Conservation (phyloP, 2,797 vertebrate species). For the Acanthurus leucopareius region DNA sequence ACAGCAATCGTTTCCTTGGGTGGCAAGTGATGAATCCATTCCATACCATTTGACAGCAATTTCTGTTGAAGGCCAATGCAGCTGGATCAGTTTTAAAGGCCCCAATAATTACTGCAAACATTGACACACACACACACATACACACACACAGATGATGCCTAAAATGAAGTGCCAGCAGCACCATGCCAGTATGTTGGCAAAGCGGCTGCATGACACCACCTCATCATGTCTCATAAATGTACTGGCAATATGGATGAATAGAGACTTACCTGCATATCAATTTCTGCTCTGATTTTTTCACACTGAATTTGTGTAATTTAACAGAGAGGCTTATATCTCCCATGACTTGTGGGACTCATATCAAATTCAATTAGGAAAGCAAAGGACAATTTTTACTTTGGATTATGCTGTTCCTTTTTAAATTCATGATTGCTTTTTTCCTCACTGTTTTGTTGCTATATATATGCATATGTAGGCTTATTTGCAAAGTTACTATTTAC, state of each 20-base stretch:
- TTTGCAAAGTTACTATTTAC: no score
- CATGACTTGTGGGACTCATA: background rate
- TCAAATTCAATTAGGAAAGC: no score
- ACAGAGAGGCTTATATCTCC: slow-evolving; percentile 15
- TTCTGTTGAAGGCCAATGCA: slow-evolving; percentile 27
- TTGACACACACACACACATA: background rate
- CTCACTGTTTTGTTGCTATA: no score
- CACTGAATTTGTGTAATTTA: background rate
- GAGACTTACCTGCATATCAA: slow-evolving; percentile 32
- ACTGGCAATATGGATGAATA: slow-evolving; percentile 36
- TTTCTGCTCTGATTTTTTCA: slow-evolving; percentile 4
- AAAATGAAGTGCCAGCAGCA: slow-evolving; percentile 18
- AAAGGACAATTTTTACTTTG: no score
- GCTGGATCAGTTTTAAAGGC: slow-evolving; percentile 37
- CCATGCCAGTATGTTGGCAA: slow-evolving; percentile 11
- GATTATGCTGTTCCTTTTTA: no score
- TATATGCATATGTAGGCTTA: background rate
- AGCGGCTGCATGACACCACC: slow-evolving; percentile 31
- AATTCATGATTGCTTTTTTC: no score
- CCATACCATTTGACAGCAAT: slow-evolving; percentile 41
- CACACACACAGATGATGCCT: slow-evolving; percentile 40
- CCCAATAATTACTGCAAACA: slow-evolving; percentile 41
- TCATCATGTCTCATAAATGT: slow-evolving; percentile 48
- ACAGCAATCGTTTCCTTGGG: slow-evolving; percentile 44
- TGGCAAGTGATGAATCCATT: slow-evolving; percentile 47